Evolutionary conservation across 2,113 vertebrate genomes (phyloP).

Genomic region (Mohoua ochrocephala): DNA sequence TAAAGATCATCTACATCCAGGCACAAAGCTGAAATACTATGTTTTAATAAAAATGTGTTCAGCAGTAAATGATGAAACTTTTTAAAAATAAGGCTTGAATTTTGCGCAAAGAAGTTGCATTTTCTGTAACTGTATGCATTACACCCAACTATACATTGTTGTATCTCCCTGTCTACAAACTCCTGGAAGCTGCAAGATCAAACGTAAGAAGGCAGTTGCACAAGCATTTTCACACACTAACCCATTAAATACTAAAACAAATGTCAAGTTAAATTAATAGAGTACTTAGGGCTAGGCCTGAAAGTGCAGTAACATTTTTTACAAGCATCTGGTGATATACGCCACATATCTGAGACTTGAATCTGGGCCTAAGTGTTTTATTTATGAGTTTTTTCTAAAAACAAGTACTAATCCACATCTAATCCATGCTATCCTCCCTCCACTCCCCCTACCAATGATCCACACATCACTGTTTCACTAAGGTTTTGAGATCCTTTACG

Average conservation of each 20-base stretch:
- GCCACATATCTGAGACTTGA: slow-evolving; percentile 35
- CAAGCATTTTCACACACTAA: slow-evolving; percentile 35
- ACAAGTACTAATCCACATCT: slow-evolving; percentile 47
- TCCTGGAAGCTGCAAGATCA: not conserved
- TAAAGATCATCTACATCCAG: not conserved
- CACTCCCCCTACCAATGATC: not conserved
- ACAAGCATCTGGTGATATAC: slow-evolving; percentile 56
- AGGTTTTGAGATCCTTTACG: not conserved
- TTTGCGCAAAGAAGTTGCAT: not conserved
- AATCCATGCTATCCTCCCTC: slow-evolving; percentile 32
- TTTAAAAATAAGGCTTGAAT: not conserved
- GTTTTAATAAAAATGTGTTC: not conserved
- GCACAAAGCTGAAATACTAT: not conserved
- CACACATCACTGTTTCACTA: not conserved
- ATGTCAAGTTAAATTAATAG: slow-evolving; percentile 53
- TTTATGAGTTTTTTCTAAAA: slow-evolving; percentile 61
- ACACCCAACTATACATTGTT: not conserved
- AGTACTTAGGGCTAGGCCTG: slow-evolving; percentile 17
- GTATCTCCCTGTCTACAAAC: not conserved
- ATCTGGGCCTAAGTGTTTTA: slow-evolving; percentile 41
- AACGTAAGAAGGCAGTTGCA: not conserved
- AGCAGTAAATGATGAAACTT: not conserved
- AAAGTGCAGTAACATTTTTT: slow-evolving; percentile 54
- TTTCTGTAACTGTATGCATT: not conserved
- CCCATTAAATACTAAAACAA: slow-evolving; percentile 40